Evolutionary conservation across 2,888 invertebrate genomes (phyloP).

Genomic region (Cerceris rybyensis): DNA sequence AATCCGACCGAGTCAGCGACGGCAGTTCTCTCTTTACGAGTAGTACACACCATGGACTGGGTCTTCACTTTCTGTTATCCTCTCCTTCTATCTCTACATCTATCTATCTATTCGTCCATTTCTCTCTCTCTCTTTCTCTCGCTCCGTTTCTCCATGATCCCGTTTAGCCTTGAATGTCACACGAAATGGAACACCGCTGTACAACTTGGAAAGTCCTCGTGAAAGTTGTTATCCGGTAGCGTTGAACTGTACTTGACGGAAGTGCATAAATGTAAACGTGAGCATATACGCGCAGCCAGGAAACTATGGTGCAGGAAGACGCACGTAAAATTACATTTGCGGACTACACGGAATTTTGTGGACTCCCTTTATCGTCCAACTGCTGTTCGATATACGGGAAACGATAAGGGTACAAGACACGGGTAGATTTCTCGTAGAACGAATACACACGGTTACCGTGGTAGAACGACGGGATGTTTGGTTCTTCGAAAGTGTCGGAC

Average conservation of each 20-base stretch:
- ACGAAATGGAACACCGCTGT: slow-evolving; percentile 39
- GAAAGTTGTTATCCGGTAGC: slow-evolving; percentile 48
- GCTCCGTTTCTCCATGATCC: background rate
- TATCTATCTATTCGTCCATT: no score
- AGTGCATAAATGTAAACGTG: slow-evolving; percentile 43
- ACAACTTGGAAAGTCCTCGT: slow-evolving; percentile 49
- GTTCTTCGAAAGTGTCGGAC: no score
- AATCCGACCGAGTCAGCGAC: slow-evolving; percentile 57
- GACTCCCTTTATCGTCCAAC: background rate
- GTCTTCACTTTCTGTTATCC: slow-evolving; percentile 23
- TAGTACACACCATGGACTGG: slow-evolving; percentile 24
- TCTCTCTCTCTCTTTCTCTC: no score
- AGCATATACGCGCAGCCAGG: slow-evolving; percentile 11
- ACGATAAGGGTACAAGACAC: background rate
- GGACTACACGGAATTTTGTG: background rate
- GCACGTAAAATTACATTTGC: slow-evolving; percentile 16
- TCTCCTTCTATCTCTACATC: no score
- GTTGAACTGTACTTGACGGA: slow-evolving; percentile 40
- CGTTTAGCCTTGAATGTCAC: slow-evolving; percentile 19
- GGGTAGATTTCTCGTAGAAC: background rate
- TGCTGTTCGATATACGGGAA: background rate
- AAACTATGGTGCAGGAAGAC: slow-evolving; percentile 13
- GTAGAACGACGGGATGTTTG: no score
- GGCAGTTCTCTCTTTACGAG: slow-evolving; percentile 49
- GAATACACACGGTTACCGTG: no score